Evolutionary conservation across 2,797 vertebrate species (phyloP), one percentile per base, ranked within the genome.

Genomic region (Eurystomus glaucurus): DNA sequence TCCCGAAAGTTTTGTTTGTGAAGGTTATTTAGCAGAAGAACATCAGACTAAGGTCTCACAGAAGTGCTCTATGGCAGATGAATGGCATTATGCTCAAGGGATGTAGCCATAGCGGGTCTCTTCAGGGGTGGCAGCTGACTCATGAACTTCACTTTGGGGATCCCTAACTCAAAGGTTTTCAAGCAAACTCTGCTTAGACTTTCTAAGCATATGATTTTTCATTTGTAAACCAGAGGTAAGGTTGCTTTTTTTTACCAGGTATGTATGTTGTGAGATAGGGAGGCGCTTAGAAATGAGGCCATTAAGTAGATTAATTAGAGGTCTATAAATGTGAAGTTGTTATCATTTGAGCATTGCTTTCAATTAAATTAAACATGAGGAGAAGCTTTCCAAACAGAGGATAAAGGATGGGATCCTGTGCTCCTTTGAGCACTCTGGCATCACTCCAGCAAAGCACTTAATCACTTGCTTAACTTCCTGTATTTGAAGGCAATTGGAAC

Each of bases 321-420:
- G 71, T 91, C 81, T 92, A 4, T 96, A 94, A 97, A 93, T 80
- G 86, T 75, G 94, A 95, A 80, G 86, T 92, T 96, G 90, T 97
- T 97, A 95, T 80, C 92, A 75, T 97, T 94, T 92, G 86, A 89
- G 86, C 90, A 85, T 95, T 94, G 88, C 94, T 97, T 97, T 97
- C 93, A 94, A 65, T 97, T 96, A 96, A 95, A 96, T 97, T 95
- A 95, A 97, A 96, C 88, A 92, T 71, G 71, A 90, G 70, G 80
- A 85, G 81, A 92, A 83, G 88, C 81, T 93, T 95, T 95, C 92
- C 84, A 96, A 97, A 95, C 57, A 94, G 64, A 92, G 81, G 71
- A 92, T 92, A 88, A 91, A 89, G 78, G 68, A 94, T 91, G 83
- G 85, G 88, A 85, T 94, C 88, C 75, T 65, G 57, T 85, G 57